Evolutionary conservation across 2,113 vertebrate genomes (phyloP).

Genomic region (Psittacara wagleri): DNA sequence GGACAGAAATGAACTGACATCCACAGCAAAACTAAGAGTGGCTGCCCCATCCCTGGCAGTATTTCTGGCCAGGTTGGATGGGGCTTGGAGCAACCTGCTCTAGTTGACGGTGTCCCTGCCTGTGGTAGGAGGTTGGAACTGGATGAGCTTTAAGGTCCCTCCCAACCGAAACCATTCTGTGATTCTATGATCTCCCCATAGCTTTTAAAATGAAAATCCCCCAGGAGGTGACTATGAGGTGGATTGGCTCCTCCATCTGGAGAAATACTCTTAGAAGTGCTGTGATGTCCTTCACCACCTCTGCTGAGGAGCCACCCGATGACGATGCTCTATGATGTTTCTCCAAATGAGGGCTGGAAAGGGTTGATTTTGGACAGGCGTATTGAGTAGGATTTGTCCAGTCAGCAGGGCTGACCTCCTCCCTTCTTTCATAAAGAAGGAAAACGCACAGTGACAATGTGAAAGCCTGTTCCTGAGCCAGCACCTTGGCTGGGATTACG

Average conservation of each 20-base stretch:
- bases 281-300: not conserved
- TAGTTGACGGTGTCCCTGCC: not conserved
- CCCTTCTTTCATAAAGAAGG: not conserved
- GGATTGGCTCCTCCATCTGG: not conserved
- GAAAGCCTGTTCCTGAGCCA: not conserved
- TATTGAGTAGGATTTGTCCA: not conserved
- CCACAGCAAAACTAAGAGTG: not conserved
- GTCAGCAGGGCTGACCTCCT: not conserved
- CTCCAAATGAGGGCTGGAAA: not conserved
- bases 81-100: not conserved
- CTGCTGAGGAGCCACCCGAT: not conserved
- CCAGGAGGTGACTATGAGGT: not conserved
- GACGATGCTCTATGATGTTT: not conserved
- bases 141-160: not conserved
- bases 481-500: not conserved
- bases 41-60: not conserved
- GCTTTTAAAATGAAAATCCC: not conserved
- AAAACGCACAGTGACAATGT: not conserved
- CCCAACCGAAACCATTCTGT: not conserved
- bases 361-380: not conserved
- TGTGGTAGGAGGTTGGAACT: not conserved
- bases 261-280: not conserved
- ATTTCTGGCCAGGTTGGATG: not conserved
- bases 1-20: not conserved
- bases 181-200: not conserved